Percentiles rank a stretch among this genome's conserved stretches.
These are phyloP conservation scores for Paramormyrops hopkinsi DNA, from an alignment of 2,797 vertebrate genomes.

Conservation along the genomic window DNA sequence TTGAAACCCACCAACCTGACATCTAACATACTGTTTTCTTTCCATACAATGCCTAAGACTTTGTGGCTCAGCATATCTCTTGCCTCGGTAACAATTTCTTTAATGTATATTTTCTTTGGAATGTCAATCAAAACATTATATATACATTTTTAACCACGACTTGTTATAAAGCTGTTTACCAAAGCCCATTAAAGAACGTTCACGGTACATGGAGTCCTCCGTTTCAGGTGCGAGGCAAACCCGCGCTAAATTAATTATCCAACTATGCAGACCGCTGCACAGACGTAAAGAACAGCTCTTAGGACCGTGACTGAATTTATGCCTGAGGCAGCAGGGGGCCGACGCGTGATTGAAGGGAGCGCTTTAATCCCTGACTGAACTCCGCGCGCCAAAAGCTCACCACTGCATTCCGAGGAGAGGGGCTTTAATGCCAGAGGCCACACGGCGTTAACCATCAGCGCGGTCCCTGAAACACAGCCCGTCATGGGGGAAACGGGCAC, in stretches of 20 bases:
- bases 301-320: not conserved
- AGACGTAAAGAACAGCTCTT: not conserved
- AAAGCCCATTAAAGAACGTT: not conserved
- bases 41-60: not conserved
- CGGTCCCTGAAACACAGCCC: not conserved
- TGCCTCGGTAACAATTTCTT: not conserved
- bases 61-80: not conserved
- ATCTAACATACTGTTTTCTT: not conserved
- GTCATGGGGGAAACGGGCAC: not conserved
- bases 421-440: not conserved
- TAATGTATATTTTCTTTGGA: not conserved
- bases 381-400: not conserved
- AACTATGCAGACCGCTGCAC: not conserved
- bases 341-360: not conserved
- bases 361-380: not conserved
- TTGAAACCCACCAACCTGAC: not conserved
- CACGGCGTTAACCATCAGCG: not conserved
- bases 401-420: not conserved
- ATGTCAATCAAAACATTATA: not conserved
- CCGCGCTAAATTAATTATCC: not conserved
- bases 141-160: not conserved
- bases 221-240: not conserved
- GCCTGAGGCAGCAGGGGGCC: not conserved
- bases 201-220: not conserved
- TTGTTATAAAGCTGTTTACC: slow-evolving; percentile 5